Evolutionary conservation across 2,797 vertebrate species (phyloP).

Genomic region (Alosa sapidissima): DNA sequence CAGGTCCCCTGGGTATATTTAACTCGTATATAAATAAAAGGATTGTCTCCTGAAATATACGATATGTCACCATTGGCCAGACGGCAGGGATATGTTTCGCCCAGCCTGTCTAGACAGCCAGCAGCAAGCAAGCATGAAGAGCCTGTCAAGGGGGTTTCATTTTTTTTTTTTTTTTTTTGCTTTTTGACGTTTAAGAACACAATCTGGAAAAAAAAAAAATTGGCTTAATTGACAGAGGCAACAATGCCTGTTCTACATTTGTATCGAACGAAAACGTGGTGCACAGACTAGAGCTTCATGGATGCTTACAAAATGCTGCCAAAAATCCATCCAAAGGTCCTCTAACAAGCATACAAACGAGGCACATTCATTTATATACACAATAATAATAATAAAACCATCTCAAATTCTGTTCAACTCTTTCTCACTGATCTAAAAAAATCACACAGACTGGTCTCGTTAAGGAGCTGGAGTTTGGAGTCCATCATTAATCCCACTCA

Average conservation of each 20-base stretch:
- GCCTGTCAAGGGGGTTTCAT: constrained; percentile 44
- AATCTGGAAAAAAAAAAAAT: not conserved
- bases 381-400: not conserved
- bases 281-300: not conserved
- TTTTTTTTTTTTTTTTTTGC: constrained; percentile 43
- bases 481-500: constrained; percentile 15
- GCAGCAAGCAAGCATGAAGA: constrained; percentile 43
- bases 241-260: constrained; percentile 36
- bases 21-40: constrained; percentile 76
- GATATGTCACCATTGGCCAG: constrained; percentile 72
- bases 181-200: constrained; percentile 1
- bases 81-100: constrained; percentile 72
- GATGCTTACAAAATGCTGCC: not conserved
- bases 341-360: not conserved
- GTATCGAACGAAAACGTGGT: constrained; percentile 29
- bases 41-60: constrained; percentile 79
- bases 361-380: not conserved
- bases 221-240: not conserved
- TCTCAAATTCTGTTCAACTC: not conserved
- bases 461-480: not conserved
- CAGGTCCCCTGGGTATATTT: constrained; percentile 74
- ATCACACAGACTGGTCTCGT: not conserved
- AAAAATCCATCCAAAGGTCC: not conserved
- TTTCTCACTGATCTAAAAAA: not conserved
- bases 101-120: constrained; percentile 70